Base-by-base conservation (phyloP, 2,888 invertebrate genomes). In the Physocephala rufipes region DNA sequence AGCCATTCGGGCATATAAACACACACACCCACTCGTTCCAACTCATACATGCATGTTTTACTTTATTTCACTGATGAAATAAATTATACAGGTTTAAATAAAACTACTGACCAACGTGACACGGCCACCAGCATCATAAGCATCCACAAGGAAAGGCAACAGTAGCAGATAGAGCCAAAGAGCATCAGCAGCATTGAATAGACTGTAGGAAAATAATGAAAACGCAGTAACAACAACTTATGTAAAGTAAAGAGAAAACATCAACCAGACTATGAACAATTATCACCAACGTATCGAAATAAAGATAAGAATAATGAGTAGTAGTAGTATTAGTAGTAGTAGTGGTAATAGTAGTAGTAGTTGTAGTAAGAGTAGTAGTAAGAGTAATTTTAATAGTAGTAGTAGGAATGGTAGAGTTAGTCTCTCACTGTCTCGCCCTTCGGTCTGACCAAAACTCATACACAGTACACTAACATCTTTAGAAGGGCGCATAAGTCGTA, bases 1-100 rank as follows among this genome's bases (percentile, higher is more conserved):
- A 19, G 5, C 3, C 26, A 5, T 24, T 47, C 4, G 16, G 7
- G 26, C 19, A 55, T 24, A 66, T 30, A 16, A 2, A 55, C 24
- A 58, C 26, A 45, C 26, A 67, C 16, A 12, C 55, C 13, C 58
- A 58, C 26, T 12, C 36, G 36, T 13, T n/a, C n/a, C n/a, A n/a
- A 66, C 28, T n/a, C 53, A 53, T 19, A 7, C 13, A 66, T 30
- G 36, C 16, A 36, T 36, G 53, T 28, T 16, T 21, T n/a, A 61
- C 21, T 30, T 30, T 28, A 49, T 12, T 53, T 15, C 16, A 7
- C 49, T 5, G 59, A 45, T 19, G 15, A n/a, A 62, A 69, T 45
- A 63, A 63, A 43, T 62, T 69, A 53, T 70, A 59, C 64, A 70
- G 55, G 47, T 70, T 70, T 58, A 64, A 64, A 58, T 70, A 58